Percentiles rank a stretch among this genome's conserved stretches.
Conservation (phyloP, 2,113 vertebrate genomes). For the Galeopterus variegatus region DNA sequence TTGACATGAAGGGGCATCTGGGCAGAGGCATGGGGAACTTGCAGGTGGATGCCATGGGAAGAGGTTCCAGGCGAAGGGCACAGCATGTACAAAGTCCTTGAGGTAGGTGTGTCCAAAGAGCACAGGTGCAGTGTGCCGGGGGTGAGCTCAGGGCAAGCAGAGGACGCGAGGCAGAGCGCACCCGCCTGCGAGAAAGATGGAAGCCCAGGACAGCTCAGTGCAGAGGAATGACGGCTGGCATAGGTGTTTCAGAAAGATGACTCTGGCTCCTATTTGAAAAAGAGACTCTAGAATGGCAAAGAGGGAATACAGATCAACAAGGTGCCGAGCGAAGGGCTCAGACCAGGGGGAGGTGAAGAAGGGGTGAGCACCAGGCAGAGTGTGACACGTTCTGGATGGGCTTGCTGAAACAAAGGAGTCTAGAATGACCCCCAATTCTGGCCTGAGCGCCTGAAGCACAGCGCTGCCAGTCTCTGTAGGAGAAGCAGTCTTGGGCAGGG, state of each 20-base stretch:
- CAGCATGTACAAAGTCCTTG: neutral
- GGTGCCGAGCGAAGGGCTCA: neutral
- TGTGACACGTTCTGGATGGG: accelerated
- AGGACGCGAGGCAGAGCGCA: no score
- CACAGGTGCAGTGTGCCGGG: neutral
- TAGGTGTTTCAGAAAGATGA: neutral
- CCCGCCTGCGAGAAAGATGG: neutral
- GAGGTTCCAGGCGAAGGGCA: neutral
- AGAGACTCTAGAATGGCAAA: neutral
- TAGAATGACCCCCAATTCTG: neutral
- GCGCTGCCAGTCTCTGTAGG: no score
- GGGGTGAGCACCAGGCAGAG: neutral
- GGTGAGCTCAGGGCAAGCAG: no score
- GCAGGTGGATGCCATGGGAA: neutral
- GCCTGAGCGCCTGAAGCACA: neutral
- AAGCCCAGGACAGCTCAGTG: neutral
- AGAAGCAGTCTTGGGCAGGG: no score
- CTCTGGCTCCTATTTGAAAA: neutral
- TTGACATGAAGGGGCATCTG: no score
- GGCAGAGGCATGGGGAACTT: no score
- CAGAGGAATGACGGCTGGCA: neutral
- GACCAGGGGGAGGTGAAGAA: no score
- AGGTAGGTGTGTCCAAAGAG: neutral
- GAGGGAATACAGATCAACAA: neutral
- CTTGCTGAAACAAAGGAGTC: neutral